Conservation (phyloP, 2,797 vertebrate species). For the Falco peregrinus region DNA sequence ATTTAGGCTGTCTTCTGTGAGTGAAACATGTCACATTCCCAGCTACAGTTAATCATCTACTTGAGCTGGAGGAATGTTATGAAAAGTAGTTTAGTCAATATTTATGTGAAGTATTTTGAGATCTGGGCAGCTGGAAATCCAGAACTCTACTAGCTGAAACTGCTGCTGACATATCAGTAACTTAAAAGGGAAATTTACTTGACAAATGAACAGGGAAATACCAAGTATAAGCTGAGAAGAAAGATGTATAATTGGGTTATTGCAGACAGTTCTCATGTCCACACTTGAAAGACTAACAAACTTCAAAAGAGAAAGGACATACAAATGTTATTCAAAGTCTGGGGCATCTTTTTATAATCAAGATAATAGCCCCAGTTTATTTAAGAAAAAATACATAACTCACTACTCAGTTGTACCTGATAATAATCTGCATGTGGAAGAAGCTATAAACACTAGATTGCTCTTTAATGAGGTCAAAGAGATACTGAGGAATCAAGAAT, state of each 20-base stretch:
- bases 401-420: neutral
- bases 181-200: neutral
- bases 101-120: neutral
- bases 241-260: neutral
- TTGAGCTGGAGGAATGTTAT: neutral
- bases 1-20: neutral
- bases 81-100: neutral
- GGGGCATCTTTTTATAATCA: neutral
- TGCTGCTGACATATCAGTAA: neutral
- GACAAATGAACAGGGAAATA: conserved; percentile 9
- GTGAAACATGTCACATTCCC: neutral
- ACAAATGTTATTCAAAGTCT: neutral
- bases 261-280: neutral
- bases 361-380: neutral
- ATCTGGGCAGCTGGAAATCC: neutral
- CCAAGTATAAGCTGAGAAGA: neutral
- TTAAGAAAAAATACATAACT: neutral
- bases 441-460: neutral
- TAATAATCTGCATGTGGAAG: neutral
- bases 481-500: neutral
- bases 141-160: neutral
- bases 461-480: neutral
- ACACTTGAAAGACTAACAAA: neutral
- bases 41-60: neutral
- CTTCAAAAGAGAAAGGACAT: neutral